Evolutionary conservation across 2,113 vertebrate species (phyloP).

Genomic region (Sphaerodactylus townsendi): DNA sequence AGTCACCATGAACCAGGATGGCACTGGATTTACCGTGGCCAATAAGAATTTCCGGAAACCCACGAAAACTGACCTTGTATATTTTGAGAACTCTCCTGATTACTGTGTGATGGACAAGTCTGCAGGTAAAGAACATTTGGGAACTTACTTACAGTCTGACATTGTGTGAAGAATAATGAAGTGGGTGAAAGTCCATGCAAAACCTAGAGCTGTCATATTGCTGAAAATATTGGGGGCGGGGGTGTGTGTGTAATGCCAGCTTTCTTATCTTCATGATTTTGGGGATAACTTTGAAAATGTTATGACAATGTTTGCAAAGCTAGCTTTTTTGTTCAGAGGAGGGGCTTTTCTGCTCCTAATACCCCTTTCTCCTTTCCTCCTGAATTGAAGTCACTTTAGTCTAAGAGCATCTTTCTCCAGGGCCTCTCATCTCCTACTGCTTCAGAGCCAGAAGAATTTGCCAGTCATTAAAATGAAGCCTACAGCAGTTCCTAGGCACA

Average conservation of each 20-base stretch:
- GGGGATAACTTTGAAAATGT: neutral
- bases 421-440: neutral
- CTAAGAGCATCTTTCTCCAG: neutral
- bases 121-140: constrained; percentile 80
- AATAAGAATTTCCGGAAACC: constrained; percentile 94
- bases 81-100: constrained; percentile 98
- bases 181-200: neutral
- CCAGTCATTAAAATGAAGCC: neutral
- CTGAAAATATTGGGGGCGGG: neutral
- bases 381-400: neutral
- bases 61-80: constrained; percentile 95
- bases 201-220: neutral
- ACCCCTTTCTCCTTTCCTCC: neutral
- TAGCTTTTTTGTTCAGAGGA: no score
- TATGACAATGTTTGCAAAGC: neutral
- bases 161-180: neutral
- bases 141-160: neutral
- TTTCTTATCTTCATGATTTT: neutral
- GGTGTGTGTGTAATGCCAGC: neutral
- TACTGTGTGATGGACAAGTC: constrained; percentile 96
- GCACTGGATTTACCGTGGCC: constrained; percentile 91
- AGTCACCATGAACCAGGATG: constrained; percentile 96
- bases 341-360: neutral
- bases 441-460: neutral
- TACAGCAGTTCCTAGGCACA: neutral